A percentile compares a stretch with the other conserved stretches of the same genome.
Conservation (phyloP, 1,140 invertebrate genomes). For the Penaeus vannamei region DNA sequence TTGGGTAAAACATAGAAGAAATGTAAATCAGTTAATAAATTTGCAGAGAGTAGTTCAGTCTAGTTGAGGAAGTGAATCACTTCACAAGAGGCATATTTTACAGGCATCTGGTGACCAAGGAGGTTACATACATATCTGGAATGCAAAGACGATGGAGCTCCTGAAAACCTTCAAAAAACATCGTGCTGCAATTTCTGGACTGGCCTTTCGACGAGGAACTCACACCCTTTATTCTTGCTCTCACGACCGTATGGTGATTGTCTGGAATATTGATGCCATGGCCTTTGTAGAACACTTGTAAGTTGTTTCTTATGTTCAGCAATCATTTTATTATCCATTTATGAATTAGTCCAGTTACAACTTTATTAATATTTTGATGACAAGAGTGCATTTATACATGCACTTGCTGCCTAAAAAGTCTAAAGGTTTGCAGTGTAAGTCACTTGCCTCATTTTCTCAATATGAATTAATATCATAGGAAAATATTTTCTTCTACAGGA, state of each 20-base stretch:
- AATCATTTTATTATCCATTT: neutral
- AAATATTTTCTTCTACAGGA: no score
- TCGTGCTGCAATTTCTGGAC: constrained; percentile 81
- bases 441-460: no score
- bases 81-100: constrained; percentile 12
- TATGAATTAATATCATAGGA: no score
- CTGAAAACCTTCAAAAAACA: constrained; percentile 88
- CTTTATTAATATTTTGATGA: no score
- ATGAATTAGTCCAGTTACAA: no score
- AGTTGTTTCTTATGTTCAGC: constrained; percentile 70
- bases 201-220: constrained; percentile 89
- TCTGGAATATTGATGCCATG: constrained; percentile 97
- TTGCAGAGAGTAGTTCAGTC: neutral
- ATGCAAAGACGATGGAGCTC: constrained; percentile 82
- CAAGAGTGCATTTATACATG: neutral
- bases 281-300: constrained; percentile 94
- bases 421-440: no score
- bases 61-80: neutral
- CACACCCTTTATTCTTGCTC: constrained; percentile 89
- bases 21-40: neutral
- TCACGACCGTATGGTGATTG: constrained; percentile 86
- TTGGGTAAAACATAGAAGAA: no score
- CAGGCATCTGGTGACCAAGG: constrained; percentile 83
- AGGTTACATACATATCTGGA: constrained; percentile 87
- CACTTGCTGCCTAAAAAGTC: neutral